Percentiles rank a stretch among this genome's conserved stretches.
phyloP scores from a whole-genome alignment of 1,140 invertebrate species.

The Euschistus heros region DNA sequence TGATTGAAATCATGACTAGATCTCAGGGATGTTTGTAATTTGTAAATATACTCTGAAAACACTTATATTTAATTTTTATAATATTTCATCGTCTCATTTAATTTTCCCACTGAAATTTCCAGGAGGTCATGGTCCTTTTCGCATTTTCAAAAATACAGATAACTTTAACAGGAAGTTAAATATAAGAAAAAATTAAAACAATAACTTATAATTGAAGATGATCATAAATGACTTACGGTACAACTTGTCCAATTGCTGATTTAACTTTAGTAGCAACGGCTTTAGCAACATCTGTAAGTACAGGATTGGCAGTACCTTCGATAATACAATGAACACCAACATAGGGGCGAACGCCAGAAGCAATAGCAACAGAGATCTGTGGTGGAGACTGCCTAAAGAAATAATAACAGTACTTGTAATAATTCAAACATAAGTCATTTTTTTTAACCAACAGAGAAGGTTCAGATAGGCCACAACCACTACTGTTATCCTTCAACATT shows the following conservation, averaged over 20 bases:
- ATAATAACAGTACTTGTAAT: background rate
- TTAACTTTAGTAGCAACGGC: slow-evolving; percentile 81
- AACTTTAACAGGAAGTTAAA: background rate
- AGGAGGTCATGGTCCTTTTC: too few relatives aligned
- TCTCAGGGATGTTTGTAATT: too few relatives aligned
- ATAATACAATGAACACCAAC: slow-evolving; percentile 80
- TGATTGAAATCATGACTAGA: too few relatives aligned
- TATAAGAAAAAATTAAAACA: background rate
- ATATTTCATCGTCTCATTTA: too few relatives aligned
- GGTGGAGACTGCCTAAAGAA: slow-evolving; percentile 52
- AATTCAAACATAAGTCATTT: too few relatives aligned
- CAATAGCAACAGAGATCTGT: slow-evolving; percentile 63
- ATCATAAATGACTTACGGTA: slow-evolving; percentile 52
- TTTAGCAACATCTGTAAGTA: slow-evolving; percentile 74
- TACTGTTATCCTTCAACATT: too few relatives aligned
- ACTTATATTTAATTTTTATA: too few relatives aligned
- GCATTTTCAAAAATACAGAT: too few relatives aligned
- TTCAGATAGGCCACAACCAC: too few relatives aligned
- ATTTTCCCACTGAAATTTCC: too few relatives aligned
- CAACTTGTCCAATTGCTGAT: slow-evolving; percentile 54
- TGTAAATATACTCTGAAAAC: too few relatives aligned
- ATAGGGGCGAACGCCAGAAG: slow-evolving; percentile 71
- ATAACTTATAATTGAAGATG: background rate
- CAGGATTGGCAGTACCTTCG: slow-evolving; percentile 65
- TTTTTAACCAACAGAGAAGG: too few relatives aligned